Evolutionary conservation across 92 coral and sea anemone species (phyloP), one percentile per base, ranked within the genome.

Genomic region (Montipora capitata): DNA sequence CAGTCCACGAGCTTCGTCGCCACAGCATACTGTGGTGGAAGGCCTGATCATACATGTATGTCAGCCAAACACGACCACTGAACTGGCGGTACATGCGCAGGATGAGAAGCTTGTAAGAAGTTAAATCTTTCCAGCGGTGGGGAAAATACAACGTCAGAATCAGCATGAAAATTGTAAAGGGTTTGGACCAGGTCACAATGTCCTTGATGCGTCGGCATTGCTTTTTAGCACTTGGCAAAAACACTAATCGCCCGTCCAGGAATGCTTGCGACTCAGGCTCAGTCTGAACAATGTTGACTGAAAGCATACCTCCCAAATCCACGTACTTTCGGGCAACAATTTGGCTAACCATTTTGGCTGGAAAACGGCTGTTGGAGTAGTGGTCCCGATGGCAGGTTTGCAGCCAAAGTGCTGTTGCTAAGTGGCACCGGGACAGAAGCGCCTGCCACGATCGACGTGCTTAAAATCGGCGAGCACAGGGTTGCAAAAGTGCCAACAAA

Each of bases 311-410:
- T 11, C 57, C 57, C 57, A 51, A 11, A 51, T 51, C 57, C 57
- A 51, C 0, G 11, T 51, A 51, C 57, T 51, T 51, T 7, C 57
- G 9, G 57, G 4, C 57, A 51, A 51, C 57, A 51, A 51, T 51
- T 51, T 51, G 57, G 57, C 77, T 65, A 3, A 65, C 40, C 13
- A 9, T 65, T 40, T 85, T 85, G 2, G 79, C 76, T n/a, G 76
- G 90, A 74, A 66, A 84, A 84, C 4, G 63, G 89, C 40, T 84
- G 82, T 62, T 49, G 74, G 3, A 83, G 16, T 2, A 39, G 58
- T 14, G 81, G 61, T 56, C 16, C 61, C 3, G 13, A 56, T 12
- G 2, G 70, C 70, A 65, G 6, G 40, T n/a, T 65, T 8, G 70
- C 70, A 65, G 27, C 70, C 70, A 27, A 65, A 12, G 70, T 16